These are phyloP conservation scores for Ganaspis brasiliensis DNA, from an alignment of 2,888 invertebrate species.

Conservation along the genomic window DNA sequence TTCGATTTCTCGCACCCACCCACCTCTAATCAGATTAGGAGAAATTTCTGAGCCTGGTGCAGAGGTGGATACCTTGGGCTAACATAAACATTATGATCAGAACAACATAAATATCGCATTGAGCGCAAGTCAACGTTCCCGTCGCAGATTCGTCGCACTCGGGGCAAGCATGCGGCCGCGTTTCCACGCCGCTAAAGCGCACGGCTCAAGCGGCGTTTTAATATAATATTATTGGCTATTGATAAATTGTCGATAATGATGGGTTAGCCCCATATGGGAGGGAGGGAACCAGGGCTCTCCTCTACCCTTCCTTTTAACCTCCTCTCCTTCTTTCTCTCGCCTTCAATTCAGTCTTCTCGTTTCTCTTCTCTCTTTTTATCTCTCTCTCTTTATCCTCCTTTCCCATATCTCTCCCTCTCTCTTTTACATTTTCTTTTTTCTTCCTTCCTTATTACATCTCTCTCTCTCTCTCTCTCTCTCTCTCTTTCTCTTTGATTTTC, in stretches of 20 bases:
- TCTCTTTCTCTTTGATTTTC: conserved; percentile 56
- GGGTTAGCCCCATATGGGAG: conserved; percentile 75
- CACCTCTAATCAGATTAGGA: conserved; percentile 60
- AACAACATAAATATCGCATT: conserved; percentile 58
- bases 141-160: conserved; percentile 64
- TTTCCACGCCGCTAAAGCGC: conserved; percentile 69
- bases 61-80: conserved; percentile 42
- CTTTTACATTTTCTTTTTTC: conserved; percentile 35
- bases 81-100: conserved; percentile 59
- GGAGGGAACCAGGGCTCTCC: conserved; percentile 64
- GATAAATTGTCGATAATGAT: conserved; percentile 81
- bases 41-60: conserved; percentile 50
- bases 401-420: conserved; percentile 34
- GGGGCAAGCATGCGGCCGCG: conserved; percentile 63
- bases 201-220: conserved; percentile 73
- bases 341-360: conserved; percentile 45
- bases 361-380: conserved; percentile 48
- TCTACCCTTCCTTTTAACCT: conserved; percentile 55
- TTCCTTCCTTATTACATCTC: conserved; percentile 52
- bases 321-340: conserved; percentile 46
- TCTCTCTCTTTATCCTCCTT: conserved; percentile 33
- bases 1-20: conserved; percentile 62
- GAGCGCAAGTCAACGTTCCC: conserved; percentile 51
- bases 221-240: conserved; percentile 81
- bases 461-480: conserved; percentile 57